Percentiles rank a stretch among this genome's conserved stretches.
Evolutionary conservation across 2,888 invertebrate species (phyloP).

Genomic region (Pediacus dermestoides): DNA sequence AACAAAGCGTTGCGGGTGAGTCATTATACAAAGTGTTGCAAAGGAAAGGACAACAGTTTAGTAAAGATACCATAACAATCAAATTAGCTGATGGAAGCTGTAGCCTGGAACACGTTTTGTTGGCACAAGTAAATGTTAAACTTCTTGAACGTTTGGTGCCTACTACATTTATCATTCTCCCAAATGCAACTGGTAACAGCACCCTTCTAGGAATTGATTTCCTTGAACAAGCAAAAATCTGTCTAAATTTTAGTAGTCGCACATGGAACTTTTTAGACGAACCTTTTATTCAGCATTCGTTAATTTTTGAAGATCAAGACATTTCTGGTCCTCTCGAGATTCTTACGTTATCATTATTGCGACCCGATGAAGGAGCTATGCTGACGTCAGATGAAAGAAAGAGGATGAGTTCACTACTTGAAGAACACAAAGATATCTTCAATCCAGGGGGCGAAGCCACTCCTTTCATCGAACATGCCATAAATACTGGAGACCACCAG

Average conservation of each 20-base stretch:
- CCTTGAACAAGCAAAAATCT: slow-evolving; percentile 10
- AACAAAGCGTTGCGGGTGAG: slow-evolving; percentile 15
- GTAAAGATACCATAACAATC: slow-evolving; percentile 1
- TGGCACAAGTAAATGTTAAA: slow-evolving; percentile 7
- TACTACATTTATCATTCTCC: slow-evolving; percentile 14
- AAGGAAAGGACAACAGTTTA: slow-evolving; percentile 8
- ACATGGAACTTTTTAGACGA: slow-evolving; percentile 10
- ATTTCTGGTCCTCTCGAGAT: not conserved
- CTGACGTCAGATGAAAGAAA: slow-evolving; percentile 7
- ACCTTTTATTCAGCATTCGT: slow-evolving; percentile 4
- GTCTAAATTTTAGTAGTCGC: slow-evolving; percentile 4
- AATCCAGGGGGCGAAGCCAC: slow-evolving; percentile 7
- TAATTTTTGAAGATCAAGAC: slow-evolving; percentile 4
- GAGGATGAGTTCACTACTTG: not conserved
- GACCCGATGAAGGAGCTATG: slow-evolving; percentile 13
- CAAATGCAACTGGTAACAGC: slow-evolving; percentile 11
- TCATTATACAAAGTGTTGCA: slow-evolving; percentile 10
- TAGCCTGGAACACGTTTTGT: slow-evolving; percentile 11
- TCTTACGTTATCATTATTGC: slow-evolving; percentile 8
- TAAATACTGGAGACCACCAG: slow-evolving; percentile 13
- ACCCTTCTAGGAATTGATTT: slow-evolving; percentile 15
- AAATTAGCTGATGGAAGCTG: slow-evolving; percentile 12
- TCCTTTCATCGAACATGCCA: slow-evolving; percentile 10
- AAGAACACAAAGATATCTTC: slow-evolving; percentile 7
- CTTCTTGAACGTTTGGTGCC: slow-evolving; percentile 6